phyloP scores from a whole-genome alignment of 1,140 invertebrate species.

The Danaus plexippus region DNA sequence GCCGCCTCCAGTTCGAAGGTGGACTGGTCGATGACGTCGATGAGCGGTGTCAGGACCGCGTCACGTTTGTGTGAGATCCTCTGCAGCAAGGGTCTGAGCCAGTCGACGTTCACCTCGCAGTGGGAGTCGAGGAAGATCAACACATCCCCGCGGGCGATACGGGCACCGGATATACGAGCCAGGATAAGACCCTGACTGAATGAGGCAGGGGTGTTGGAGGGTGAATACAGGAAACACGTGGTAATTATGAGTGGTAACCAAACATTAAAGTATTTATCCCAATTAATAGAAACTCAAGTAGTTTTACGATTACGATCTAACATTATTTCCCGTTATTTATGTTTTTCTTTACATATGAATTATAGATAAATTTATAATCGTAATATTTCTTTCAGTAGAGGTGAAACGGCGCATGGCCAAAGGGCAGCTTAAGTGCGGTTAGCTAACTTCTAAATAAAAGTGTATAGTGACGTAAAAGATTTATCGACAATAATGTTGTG shows the following conservation, averaged over 20 bases:
- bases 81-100: constrained; percentile 90
- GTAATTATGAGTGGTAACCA: not conserved
- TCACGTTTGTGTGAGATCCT: constrained; percentile 85
- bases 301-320: no score
- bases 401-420: no score
- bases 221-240: not conserved
- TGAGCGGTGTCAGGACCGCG: constrained; percentile 90
- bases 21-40: constrained; percentile 92
- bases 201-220: not conserved
- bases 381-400: no score
- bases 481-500: no score
- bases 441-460: no score
- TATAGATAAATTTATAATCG: no score
- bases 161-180: constrained; percentile 86
- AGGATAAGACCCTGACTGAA: constrained; percentile 84
- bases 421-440: no score
- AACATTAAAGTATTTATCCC: no score
- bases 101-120: constrained; percentile 88
- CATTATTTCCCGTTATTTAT: no score
- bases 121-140: constrained; percentile 97
- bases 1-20: constrained; percentile 84
- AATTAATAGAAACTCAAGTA: no score
- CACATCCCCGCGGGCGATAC: constrained; percentile 83
- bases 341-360: no score
- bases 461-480: no score